These are phyloP conservation scores for Epinotia brunnichana DNA, from an alignment of 2,888 invertebrate genomes.

Conservation along the genomic window DNA sequence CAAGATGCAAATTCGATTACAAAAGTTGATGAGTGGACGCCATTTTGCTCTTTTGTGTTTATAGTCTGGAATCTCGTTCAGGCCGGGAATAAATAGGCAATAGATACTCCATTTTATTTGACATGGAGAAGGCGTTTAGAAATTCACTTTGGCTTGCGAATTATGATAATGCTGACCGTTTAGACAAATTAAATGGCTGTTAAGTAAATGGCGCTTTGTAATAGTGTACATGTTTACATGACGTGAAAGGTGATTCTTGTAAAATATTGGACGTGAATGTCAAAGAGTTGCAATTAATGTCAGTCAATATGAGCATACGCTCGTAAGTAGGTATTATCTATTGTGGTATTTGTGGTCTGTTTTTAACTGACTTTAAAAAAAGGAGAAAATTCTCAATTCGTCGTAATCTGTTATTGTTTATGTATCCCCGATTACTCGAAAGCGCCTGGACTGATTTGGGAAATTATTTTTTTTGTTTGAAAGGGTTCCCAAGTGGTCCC, in stretches of 20 bases:
- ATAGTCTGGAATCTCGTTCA: constrained; percentile 16
- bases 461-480: no score
- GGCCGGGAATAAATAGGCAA: constrained; percentile 15
- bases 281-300: no score
- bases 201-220: constrained; percentile 15
- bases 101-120: constrained; percentile 26
- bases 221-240: not conserved
- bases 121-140: constrained; percentile 32
- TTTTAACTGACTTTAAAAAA: no score
- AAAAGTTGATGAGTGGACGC: not conserved
- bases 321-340: no score
- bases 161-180: constrained; percentile 15
- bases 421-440: no score
- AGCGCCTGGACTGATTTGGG: no score
- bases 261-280: no score
- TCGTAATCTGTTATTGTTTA: no score
- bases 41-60: not conserved
- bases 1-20: not conserved
- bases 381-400: no score
- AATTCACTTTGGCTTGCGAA: constrained; percentile 27
- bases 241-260: not conserved
- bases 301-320: no score
- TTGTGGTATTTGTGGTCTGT: no score
- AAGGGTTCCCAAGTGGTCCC: no score
- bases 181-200: constrained; percentile 16